A percentile compares a stretch with the other conserved stretches of the same genome.
Conservation (phyloP, 2,797 vertebrate species). For the Babyrousa celebensis region DNA sequence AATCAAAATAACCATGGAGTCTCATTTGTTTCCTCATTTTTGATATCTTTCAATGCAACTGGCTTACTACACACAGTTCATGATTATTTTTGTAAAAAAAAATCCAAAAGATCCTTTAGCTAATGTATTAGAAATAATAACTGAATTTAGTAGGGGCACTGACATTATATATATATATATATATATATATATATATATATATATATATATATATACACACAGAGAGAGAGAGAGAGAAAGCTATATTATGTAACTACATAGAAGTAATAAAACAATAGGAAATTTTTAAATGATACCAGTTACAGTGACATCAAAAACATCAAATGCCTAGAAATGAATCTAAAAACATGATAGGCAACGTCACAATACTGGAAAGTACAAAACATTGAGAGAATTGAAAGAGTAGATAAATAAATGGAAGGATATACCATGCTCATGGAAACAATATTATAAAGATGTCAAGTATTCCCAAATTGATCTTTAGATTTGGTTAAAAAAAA, state of each 20-base stretch:
- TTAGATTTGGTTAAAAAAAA: background rate
- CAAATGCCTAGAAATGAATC: background rate
- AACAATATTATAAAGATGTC: background rate
- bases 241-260: background rate
- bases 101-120: background rate
- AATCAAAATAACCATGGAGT: background rate
- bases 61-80: background rate
- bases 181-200: no score
- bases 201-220: no score
- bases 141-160: background rate
- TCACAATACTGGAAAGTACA: background rate
- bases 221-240: no score
- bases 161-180: background rate
- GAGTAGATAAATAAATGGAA: constrained; percentile 2
- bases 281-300: background rate
- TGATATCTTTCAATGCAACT: background rate
- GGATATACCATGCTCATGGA: background rate
- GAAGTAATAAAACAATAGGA: background rate
- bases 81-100: background rate
- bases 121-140: constrained; percentile 28
- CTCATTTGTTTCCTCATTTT: background rate
- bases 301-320: background rate
- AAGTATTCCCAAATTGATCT: background rate
- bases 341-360: background rate
- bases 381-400: background rate